Evolutionary conservation across 64 coral and sea anemone species (phyloP), one percentile per base, ranked within the genome.

Genomic region (Dendronephthya gigantea): DNA sequence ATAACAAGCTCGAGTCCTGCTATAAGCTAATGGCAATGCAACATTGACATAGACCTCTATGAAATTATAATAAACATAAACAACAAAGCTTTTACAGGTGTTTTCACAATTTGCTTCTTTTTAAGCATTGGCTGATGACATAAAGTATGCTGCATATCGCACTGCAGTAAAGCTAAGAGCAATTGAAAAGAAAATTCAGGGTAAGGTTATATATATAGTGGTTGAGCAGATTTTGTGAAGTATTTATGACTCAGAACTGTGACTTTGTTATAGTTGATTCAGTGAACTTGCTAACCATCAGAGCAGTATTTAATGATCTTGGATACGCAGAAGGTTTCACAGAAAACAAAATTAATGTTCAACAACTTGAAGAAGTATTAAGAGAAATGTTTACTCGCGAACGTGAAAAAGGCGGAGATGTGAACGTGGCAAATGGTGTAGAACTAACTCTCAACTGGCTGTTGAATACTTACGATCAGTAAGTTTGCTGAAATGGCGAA

Each of bases 71-170:
- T n/a, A n/a, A n/a, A n/a, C n/a, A n/a, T n/a, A n/a, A n/a, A n/a
- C n/a, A n/a, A n/a, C n/a, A n/a, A n/a, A n/a, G n/a, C n/a, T n/a
- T n/a, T n/a, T n/a, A n/a, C n/a, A n/a, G n/a, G n/a, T n/a, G n/a
- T n/a, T 37, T 84, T 1, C 16, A 31, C 41, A 36, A 14, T 33
- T n/a, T 4, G 82, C n/a, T 39, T 82, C 4, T 35, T 45, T 90
- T 69, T 11, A 79, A 37, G 56, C 40, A 40, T 81, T 36, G 86
- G 41, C 88, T 91, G 92, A 88, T 89, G 85, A 90, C 47, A 97
- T 97, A 39, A 97, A 97, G 83, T 97, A 97, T 91, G 94, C 94
- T 36, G 94, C 94, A 28, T 97, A 97, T 69, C 87, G 94, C 23
- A 97, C 94, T 3, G 94, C 94, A 19, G 91, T 97, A 91, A 97